Base-by-base conservation (phyloP, 1,140 invertebrate genomes). In the Agraylea sexmaculata region DNA sequence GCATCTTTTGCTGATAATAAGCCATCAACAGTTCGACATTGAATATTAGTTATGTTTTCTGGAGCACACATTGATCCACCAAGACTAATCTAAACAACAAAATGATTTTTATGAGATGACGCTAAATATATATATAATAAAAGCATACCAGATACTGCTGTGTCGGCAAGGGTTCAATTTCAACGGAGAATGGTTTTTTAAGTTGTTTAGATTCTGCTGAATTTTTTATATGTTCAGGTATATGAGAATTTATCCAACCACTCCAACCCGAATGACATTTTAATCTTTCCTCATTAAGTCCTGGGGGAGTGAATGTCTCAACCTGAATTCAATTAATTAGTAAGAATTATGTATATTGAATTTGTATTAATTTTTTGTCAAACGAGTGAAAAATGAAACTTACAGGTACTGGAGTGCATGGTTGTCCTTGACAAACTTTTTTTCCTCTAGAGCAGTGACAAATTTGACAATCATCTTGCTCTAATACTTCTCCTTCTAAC, bases 401-500 rank as follows among this genome's bases (percentile, higher is more conserved):
- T 21, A 62, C 60, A 35, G 38, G 13, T 5, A 19, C 3, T 39
- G 44, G 64, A 12, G 58, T 57, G 49, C 80, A 84, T 7, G 81
- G 76, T 30, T 73, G 68, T 11, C 83, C 83, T 43, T 69, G 74
- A 49, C 83, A 87, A 1, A 75, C 64, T 47, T 74, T 70, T 40
- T 75, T 68, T 2, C 76, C 73, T 40, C 75, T 69, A 6, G 74
- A 78, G 46, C 83, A 87, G 40, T 70, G 73, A 51, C 86, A 89
- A 0, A 72, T 77, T 49, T 87, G 80, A 56, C 85, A 91, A 0
- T 66, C 69, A 53, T 87, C 81, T 40, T 76, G 70, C 39, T 74
- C 71, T 1, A 87, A 71, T 13, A 78, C 44, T 54, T 89, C 85
- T 5, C 86, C 86, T 59, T 90, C 85, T 39, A 78, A 76, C 49